phyloP scores from a whole-genome alignment of 2,113 vertebrate species.

The Nicator chloris region DNA sequence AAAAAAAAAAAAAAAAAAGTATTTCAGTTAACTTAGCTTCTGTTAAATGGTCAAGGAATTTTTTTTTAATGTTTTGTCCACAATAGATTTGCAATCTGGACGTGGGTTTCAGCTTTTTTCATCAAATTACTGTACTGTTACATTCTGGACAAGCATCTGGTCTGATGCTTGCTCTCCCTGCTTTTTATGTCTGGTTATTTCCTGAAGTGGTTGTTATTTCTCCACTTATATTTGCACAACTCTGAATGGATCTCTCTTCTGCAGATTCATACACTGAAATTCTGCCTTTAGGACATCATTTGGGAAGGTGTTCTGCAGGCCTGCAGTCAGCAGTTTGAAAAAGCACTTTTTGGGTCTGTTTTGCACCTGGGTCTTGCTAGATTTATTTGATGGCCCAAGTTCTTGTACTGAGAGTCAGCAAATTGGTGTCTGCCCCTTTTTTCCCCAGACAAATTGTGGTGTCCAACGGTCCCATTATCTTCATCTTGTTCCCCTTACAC shows the following conservation, averaged over 20 bases:
- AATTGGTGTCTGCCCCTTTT: neutral
- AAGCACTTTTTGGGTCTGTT: neutral
- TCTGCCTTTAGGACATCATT: neutral
- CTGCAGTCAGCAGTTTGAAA: neutral
- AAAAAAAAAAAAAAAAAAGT: neutral
- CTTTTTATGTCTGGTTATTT: neutral
- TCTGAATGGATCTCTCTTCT: neutral
- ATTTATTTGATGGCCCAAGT: neutral
- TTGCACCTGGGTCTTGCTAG: neutral
- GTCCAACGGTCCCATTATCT: accelerated
- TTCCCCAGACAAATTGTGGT: neutral
- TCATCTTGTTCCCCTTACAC: neutral
- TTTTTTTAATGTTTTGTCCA: neutral
- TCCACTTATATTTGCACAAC: neutral
- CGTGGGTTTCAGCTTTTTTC: neutral
- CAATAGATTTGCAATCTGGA: neutral
- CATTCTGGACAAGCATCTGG: neutral
- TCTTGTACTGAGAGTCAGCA: neutral
- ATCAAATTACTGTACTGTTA: neutral
- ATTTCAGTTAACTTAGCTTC: neutral
- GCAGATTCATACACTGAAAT: neutral
- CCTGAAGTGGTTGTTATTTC: neutral
- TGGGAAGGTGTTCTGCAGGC: neutral
- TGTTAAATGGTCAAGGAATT: neutral
- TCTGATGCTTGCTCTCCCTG: neutral